Evolutionary conservation across 2,113 vertebrate species (phyloP), one percentile per base, ranked within the genome.

Genomic region (Pterophyllum scalare): DNA sequence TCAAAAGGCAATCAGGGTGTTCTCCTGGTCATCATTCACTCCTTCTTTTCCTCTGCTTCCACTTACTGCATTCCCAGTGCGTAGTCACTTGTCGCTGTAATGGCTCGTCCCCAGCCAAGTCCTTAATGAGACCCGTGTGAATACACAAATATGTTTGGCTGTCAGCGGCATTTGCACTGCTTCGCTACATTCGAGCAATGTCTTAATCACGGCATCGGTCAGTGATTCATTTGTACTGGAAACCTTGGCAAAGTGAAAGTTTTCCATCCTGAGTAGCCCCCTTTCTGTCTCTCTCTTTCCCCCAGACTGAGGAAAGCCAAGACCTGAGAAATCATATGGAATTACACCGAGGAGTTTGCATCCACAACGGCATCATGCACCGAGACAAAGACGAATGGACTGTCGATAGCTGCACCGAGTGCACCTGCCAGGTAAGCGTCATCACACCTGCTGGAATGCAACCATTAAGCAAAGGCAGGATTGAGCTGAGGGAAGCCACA

Each of bases 341-440:
- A 61, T 93, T 94, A 67, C 95, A 94, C 62, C 95, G 91, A 1
- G 96, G 96, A 13, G 93, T 95, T 0, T 99, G 98, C 93, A 90
- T 97, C 78, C 97, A 99, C 93, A 99, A 99, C 1, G 96, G 97
- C 15, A 93, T 98, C 2, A 79, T 94, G 85, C 95, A 98, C 92
- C 95, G 95, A 59, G 97, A 99, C 75, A 96, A 95, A 5, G 97
- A 97, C 0, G 97, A 98, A 60, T 99, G 98, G 98, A 99, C 97
- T 0, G 97, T 99, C 65, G 98, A 99, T 26, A 96, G 95, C 93
- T 99, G 98, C 90, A 99, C 98, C 0, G 97, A 98, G 91, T 99
- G 98, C 90, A 98, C 96, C 85, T 99, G 98, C 88, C 97, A 99
- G 98, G 98, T 99, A 93, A 94, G 91, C 60, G 17, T 90, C 82